Base-by-base conservation (phyloP, 2,888 invertebrate genomes). In the Pocota personata region DNA sequence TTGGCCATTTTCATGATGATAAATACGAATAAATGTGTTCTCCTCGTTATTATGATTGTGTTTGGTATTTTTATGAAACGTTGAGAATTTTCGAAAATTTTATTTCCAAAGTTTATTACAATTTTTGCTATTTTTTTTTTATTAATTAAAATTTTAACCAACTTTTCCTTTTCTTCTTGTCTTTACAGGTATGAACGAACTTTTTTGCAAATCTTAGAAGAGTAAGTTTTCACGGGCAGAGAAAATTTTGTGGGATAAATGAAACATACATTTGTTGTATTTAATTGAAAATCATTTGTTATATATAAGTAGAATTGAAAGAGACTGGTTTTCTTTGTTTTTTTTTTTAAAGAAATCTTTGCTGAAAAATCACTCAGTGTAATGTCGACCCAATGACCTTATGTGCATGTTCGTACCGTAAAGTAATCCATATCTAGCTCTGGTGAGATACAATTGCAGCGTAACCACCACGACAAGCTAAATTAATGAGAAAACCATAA, bases 401-500 rank as follows among this genome's bases (percentile, higher is more conserved):
- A 82, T 72, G 77, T 72, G 64, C 58, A 77, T 57, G 76, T 35
- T 77, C 58, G 32, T 48, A 82, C 60, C 40, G 43, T 52, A 60
- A 72, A 67, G 48, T 76, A 71, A 60, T 27, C 69, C 60, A 82
- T 77, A 86, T 77, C 66, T n/a, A 64, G 77, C 46, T 58, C 50
- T 8, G 48, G 27, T 55, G 43, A 66, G 35, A 64, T 55, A 64
- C 40, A 78, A 80, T 80, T 69, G 46, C 64, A 83, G 52, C 37
- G 24, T 77, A 79, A 75, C 62, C 30, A 79, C 40, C 62, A 75
- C 62, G 52, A 16, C 21, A n/a, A 40, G 37, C 52, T 80, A 71
- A 80, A 77, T 82, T 86, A 86, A 86, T 77, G 86, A 82, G 82
- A 82, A 86, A 82, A 82, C 86, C 86, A 86, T 86, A 86, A 82